phyloP scores from a whole-genome alignment of 2,797 vertebrate species.

The Stomatorhinus walkeri region DNA sequence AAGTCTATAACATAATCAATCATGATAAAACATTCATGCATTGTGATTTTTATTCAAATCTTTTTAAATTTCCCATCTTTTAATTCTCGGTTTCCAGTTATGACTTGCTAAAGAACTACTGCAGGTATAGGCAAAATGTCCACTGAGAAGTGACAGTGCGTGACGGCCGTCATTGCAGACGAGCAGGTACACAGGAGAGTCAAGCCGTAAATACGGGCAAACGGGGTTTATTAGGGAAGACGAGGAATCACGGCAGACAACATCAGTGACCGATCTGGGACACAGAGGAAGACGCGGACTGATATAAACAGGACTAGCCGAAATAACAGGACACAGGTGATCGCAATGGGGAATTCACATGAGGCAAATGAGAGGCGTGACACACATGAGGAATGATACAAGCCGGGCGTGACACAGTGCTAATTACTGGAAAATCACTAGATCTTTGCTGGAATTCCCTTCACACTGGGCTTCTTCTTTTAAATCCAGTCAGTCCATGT shows the following conservation, averaged over 20 bases:
- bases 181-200: too few relatives aligned
- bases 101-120: background rate
- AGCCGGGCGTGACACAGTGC: background rate
- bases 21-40: background rate
- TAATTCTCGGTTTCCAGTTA: background rate
- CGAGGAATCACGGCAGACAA: too few relatives aligned
- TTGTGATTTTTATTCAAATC: background rate
- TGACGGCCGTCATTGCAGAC: too few relatives aligned
- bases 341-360: too few relatives aligned
- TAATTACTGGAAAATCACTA: background rate
- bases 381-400: too few relatives aligned
- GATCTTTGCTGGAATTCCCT: background rate
- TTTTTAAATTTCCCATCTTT: background rate
- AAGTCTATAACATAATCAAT: background rate
- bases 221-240: too few relatives aligned
- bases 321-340: too few relatives aligned
- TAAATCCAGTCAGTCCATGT: background rate
- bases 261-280: too few relatives aligned
- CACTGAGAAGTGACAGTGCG: background rate
- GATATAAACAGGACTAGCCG: too few relatives aligned
- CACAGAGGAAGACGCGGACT: too few relatives aligned
- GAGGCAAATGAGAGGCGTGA: too few relatives aligned
- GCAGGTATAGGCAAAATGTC: background rate
- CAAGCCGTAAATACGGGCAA: too few relatives aligned
- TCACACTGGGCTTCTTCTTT: background rate